These are phyloP conservation scores for Ommatoiulus sabulosus DNA, from an alignment of 2,888 invertebrate species.

Conservation along the genomic window DNA sequence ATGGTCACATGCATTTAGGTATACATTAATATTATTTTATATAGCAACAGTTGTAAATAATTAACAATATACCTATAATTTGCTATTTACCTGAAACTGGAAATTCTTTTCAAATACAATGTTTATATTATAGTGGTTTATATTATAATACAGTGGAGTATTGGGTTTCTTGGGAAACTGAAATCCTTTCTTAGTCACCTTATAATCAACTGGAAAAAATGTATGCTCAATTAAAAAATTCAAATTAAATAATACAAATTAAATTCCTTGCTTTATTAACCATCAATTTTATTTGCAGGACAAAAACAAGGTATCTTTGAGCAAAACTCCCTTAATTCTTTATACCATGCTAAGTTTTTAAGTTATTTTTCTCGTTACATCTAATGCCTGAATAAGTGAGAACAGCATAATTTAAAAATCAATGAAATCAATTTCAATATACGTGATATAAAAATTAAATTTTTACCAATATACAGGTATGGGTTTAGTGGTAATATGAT, in stretches of 20 bases:
- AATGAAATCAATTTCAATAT: neutral
- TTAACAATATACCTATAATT: no score
- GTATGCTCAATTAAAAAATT: neutral
- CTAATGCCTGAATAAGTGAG: conserved; percentile 69
- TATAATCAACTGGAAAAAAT: conserved; percentile 69
- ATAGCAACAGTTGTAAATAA: no score
- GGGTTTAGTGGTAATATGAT: conserved; percentile 73
- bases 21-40: no score
- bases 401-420: neutral
- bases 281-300: conserved; percentile 73
- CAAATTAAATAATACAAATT: no score
- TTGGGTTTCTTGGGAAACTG: conserved; percentile 71
- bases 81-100: no score
- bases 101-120: no score
- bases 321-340: conserved; percentile 70
- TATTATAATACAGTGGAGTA: conserved; percentile 72
- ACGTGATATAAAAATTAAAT: neutral
- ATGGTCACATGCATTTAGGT: no score
- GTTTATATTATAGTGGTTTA: no score
- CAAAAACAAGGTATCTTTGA: conserved; percentile 72
- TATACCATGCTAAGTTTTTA: conserved; percentile 72
- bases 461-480: conserved; percentile 70
- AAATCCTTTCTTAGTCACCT: conserved; percentile 70
- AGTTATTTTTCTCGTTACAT: conserved; percentile 72
- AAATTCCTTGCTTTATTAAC: conserved; percentile 64